Evolutionary conservation across 2,888 invertebrate species (phyloP).

Genomic region (Zelleria hepariella): DNA sequence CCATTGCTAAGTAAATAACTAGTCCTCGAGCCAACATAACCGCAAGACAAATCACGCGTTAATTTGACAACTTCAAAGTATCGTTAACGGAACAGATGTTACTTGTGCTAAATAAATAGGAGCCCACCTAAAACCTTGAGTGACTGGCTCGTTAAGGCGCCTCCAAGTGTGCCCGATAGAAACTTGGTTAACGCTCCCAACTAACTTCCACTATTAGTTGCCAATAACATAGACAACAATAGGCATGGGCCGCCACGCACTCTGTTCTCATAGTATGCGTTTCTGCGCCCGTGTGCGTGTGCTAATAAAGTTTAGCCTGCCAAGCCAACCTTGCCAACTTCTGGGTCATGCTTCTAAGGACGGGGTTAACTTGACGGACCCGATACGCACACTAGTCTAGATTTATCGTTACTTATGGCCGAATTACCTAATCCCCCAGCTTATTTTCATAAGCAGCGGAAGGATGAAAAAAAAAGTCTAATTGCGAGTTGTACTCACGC

Average conservation of each 20-base stretch:
- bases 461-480: background rate
- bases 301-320: background rate
- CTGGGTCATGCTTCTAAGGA: background rate
- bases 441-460: background rate
- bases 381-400: background rate
- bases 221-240: conserved; percentile 21
- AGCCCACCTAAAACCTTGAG: conserved; percentile 42
- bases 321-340: background rate
- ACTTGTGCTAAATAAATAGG: conserved; percentile 55
- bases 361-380: background rate
- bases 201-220: conserved; percentile 32
- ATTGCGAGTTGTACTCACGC: too few species aligned
- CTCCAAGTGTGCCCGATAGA: conserved; percentile 23
- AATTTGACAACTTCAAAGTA: conserved; percentile 65
- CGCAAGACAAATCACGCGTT: conserved; percentile 39
- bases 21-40: conserved; percentile 9
- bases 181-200: conserved; percentile 25
- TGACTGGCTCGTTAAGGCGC: conserved; percentile 49
- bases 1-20: too few species aligned
- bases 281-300: background rate
- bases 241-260: background rate
- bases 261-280: background rate
- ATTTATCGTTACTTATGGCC: background rate
- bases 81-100: conserved; percentile 58
- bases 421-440: background rate